Evolutionary conservation across 1,140 invertebrate genomes (phyloP).

Genomic region (Hylaeus anthracinus): DNA sequence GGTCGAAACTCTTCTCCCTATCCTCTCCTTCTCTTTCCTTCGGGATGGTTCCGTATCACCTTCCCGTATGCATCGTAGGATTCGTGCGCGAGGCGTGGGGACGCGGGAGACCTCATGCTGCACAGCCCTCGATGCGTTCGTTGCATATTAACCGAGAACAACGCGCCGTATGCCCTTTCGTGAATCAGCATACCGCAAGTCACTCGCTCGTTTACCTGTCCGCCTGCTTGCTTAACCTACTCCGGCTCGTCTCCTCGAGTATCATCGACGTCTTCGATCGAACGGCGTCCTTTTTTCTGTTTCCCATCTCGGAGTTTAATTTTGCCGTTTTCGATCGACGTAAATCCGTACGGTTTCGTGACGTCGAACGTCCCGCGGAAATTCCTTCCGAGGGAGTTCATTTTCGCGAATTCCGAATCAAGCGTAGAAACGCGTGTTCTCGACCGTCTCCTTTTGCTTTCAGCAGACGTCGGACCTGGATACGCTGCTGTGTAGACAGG

Average conservation of each 20-base stretch:
- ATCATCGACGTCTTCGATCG: slow-evolving; percentile 6
- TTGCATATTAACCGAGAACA: slow-evolving; percentile 63
- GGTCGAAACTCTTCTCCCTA: not conserved
- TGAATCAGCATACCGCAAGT: slow-evolving; percentile 77
- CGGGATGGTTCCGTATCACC: slow-evolving; percentile 11
- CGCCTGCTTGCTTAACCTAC: slow-evolving; percentile 31
- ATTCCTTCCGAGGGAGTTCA: too few relatives aligned
- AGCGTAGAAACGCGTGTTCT: not conserved
- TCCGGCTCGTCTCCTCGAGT: not conserved
- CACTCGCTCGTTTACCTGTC: slow-evolving; percentile 63
- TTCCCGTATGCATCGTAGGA: slow-evolving; percentile 13
- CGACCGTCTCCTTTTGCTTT: slow-evolving; percentile 49
- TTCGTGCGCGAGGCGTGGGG: slow-evolving; percentile 11
- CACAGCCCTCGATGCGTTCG: slow-evolving; percentile 59
- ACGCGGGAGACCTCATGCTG: slow-evolving; percentile 35
- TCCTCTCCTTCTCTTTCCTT: slow-evolving; percentile 26
- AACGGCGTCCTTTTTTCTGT: not conserved
- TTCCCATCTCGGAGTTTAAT: not conserved
- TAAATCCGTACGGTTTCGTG: not conserved
- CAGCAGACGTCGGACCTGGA: slow-evolving; percentile 84
- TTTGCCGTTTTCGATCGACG: too few relatives aligned
- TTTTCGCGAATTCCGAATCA: too few relatives aligned
- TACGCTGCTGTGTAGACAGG: slow-evolving; percentile 83
- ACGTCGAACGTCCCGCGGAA: too few relatives aligned
- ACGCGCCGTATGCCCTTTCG: slow-evolving; percentile 38